These are phyloP conservation scores for Drosophila orosa DNA, from an alignment of 1,140 invertebrate genomes.

Conservation along the genomic window DNA sequence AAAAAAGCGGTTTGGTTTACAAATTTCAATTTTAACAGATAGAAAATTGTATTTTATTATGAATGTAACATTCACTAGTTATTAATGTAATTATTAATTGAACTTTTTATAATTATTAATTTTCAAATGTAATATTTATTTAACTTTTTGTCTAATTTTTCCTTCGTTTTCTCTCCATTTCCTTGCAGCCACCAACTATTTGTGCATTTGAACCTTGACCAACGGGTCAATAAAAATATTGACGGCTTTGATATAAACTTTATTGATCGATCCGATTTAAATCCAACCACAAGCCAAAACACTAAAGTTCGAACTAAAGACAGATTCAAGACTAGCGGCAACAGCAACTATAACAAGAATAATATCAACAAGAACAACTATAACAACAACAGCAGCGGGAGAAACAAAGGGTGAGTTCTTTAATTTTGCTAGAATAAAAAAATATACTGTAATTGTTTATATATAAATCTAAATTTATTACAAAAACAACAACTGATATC, in stretches of 20 bases:
- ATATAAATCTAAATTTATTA: no score
- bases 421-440: no score
- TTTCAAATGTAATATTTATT: no score
- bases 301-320: slow-evolving; percentile 60
- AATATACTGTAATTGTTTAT: no score
- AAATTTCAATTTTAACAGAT: background rate
- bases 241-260: slow-evolving; percentile 40
- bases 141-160: background rate
- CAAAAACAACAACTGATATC: no score
- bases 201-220: slow-evolving; percentile 51
- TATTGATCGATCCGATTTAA: slow-evolving; percentile 45
- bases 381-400: slow-evolving; percentile 1
- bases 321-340: slow-evolving; percentile 45
- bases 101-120: background rate
- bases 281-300: slow-evolving; percentile 28
- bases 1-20: background rate
- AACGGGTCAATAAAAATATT: slow-evolving; percentile 61
- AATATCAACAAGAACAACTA: background rate
- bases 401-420: slow-evolving; percentile 49
- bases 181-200: slow-evolving; percentile 51
- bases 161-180: background rate
- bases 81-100: no score
- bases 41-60: background rate
- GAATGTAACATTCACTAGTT: no score
- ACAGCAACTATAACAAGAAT: slow-evolving; percentile 2